Evolutionary conservation across 2,113 vertebrate species (phyloP).

Genomic region (Dissostichus mawsoni): DNA sequence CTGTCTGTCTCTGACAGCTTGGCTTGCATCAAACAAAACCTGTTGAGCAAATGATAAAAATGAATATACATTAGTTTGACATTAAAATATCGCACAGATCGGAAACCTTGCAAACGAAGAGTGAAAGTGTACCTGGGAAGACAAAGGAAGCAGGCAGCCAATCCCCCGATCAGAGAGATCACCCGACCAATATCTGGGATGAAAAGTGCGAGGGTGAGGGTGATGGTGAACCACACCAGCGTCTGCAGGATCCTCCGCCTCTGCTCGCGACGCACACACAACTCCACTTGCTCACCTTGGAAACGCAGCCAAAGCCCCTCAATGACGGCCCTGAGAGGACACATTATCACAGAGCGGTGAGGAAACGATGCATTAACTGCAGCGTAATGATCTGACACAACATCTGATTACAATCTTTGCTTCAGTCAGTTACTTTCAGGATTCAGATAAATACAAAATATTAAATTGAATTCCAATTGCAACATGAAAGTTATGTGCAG

Average conservation of each 20-base stretch:
- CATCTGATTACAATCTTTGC: too few species aligned
- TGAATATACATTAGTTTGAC: not conserved
- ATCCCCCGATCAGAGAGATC: conserved; percentile 94
- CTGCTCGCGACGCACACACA: conserved; percentile 89
- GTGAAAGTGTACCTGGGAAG: conserved; percentile 88
- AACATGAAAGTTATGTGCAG: too few species aligned
- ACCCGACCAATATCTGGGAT: conserved; percentile 97
- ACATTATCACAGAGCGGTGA: conserved; percentile 9
- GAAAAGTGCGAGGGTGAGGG: conserved; percentile 94
- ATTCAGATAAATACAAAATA: too few species aligned
- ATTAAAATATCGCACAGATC: not conserved
- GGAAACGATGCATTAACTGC: not conserved
- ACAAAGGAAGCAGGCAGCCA: conserved; percentile 96
- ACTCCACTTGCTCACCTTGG: conserved; percentile 89
- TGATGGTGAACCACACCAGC: conserved; percentile 91
- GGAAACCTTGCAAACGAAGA: not conserved
- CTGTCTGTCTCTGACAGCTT: conserved; percentile 94
- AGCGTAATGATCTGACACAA: not conserved
- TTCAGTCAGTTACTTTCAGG: too few species aligned
- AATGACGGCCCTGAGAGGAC: conserved; percentile 88
- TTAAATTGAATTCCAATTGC: too few species aligned
- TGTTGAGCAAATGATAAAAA: conserved; percentile 25
- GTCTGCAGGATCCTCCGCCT: conserved; percentile 91
- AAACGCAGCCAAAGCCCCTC: conserved; percentile 97
- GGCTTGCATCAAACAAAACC: conserved; percentile 92